Evolutionary conservation across 2,888 invertebrate species (phyloP).

Genomic region (Didymodactylos carnosus): DNA sequence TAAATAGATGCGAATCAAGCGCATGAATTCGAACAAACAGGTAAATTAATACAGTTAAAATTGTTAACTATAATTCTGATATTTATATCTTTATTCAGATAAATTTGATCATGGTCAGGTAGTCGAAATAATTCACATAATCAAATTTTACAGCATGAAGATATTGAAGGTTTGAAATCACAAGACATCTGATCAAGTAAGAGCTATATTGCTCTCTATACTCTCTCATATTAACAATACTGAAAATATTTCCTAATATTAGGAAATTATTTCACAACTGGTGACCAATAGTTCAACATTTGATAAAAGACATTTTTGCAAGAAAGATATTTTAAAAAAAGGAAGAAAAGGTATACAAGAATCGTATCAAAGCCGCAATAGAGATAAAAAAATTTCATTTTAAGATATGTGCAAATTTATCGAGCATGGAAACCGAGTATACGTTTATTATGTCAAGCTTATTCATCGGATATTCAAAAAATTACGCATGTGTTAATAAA

Average conservation of each 20-base stretch:
- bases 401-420: conserved; percentile 8
- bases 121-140: too few species aligned
- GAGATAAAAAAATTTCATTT: conserved; percentile 45
- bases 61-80: conserved; percentile 1
- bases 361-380: too few species aligned
- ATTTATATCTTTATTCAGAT: too few species aligned
- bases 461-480: conserved; percentile 27
- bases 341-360: too few species aligned
- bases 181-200: conserved; percentile 51
- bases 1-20: conserved; percentile 16
- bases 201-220: too few species aligned
- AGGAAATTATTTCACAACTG: conserved; percentile 62
- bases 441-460: conserved; percentile 59
- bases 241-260: too few species aligned
- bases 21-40: conserved; percentile 7
- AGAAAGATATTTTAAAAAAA: too few species aligned
- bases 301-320: conserved; percentile 54
- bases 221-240: too few species aligned
- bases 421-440: conserved; percentile 55
- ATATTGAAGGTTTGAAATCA: conserved; percentile 57
- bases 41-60: neutral
- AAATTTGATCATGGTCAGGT: conserved; percentile 57
- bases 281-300: conserved; percentile 79
- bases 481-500: conserved; percentile 10
- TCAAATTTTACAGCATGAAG: conserved; percentile 59